These are phyloP conservation scores for Monomorium pharaonis DNA, from an alignment of 1,140 invertebrate genomes.

Conservation along the genomic window DNA sequence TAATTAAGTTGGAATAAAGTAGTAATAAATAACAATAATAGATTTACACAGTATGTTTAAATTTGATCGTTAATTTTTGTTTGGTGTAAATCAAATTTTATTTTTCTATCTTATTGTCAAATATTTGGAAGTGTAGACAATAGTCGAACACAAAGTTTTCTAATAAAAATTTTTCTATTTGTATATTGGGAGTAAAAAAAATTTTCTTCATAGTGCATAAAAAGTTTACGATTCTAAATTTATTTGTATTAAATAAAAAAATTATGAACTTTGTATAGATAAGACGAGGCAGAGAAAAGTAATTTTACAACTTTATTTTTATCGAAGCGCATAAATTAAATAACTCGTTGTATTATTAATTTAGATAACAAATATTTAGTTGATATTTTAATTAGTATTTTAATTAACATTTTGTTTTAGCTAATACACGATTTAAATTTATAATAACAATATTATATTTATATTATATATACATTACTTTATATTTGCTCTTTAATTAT, in stretches of 20 bases:
- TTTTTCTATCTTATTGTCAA: constrained; percentile 5
- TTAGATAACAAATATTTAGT: not conserved
- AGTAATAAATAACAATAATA: not conserved
- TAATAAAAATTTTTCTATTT: constrained; percentile 42
- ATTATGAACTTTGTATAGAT: not conserved
- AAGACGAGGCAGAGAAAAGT: not conserved
- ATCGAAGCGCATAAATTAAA: not conserved
- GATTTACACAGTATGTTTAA: not conserved
- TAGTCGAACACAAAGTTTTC: constrained; percentile 11
- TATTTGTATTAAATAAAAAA: not conserved
- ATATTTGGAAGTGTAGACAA: constrained; percentile 14
- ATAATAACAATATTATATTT: not conserved
- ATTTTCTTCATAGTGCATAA: not conserved
- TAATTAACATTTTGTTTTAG: not conserved
- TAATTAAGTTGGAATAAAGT: not conserved
- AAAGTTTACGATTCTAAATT: not conserved
- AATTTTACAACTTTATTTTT: not conserved
- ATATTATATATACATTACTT: not conserved
- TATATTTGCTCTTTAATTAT: not conserved
- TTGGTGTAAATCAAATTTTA: constrained; percentile 30
- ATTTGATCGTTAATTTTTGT: not conserved
- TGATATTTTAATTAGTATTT: not conserved
- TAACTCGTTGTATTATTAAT: not conserved
- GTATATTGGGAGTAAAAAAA: not conserved
- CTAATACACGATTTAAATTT: not conserved